Evolutionary conservation across 1,140 invertebrate species (phyloP).

Genomic region (Dreissena rostriformis): DNA sequence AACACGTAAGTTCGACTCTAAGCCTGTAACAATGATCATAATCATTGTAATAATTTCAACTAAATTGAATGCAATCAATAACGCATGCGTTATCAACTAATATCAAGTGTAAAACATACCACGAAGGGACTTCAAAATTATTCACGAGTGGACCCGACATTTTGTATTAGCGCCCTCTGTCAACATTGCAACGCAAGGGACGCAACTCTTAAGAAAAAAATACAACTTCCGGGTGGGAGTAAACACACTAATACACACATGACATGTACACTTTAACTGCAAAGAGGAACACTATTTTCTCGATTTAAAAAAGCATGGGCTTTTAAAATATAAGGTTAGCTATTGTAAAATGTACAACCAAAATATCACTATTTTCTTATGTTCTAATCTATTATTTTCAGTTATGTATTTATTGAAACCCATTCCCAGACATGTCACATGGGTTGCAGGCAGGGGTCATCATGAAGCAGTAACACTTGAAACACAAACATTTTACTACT

Average conservation of each 20-base stretch:
- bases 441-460: no score
- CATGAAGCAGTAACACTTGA: no score
- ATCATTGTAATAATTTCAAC: background rate
- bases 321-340: no score
- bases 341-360: no score
- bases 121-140: constrained; percentile 79
- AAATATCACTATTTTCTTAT: no score
- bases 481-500: no score
- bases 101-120: constrained; percentile 60
- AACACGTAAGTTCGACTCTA: no score
- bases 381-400: no score
- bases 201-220: constrained; percentile 6
- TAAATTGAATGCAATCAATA: constrained; percentile 12
- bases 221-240: constrained; percentile 46
- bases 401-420: no score
- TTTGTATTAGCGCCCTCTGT: constrained; percentile 51
- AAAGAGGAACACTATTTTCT: background rate
- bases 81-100: background rate
- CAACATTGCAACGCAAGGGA: constrained; percentile 36
- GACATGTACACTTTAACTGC: background rate
- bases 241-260: constrained; percentile 2
- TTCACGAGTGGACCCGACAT: constrained; percentile 73
- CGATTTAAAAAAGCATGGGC: no score
- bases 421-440: no score
- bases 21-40: no score